These are phyloP conservation scores for Muscicapa striata DNA, from an alignment of 2,797 vertebrate genomes.

Conservation along the genomic window DNA sequence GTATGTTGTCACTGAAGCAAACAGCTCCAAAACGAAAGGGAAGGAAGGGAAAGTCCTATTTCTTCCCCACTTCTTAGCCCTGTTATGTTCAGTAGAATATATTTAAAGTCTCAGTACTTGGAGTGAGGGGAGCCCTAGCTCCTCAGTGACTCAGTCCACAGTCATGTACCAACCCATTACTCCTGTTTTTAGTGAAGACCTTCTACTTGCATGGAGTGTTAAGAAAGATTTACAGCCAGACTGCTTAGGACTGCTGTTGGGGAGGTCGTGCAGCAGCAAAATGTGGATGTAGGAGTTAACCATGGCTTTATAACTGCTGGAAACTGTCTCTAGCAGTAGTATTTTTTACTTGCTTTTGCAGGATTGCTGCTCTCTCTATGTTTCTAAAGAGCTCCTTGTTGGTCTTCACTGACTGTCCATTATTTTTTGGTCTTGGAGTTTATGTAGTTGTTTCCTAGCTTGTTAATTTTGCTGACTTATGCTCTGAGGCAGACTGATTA, in stretches of 20 bases:
- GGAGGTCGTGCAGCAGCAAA: neutral
- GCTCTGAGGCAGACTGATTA: neutral
- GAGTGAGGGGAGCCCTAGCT: neutral
- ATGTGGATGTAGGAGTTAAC: neutral
- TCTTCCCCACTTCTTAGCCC: neutral
- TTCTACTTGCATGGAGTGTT: neutral
- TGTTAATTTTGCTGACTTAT: neutral
- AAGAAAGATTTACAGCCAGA: neutral
- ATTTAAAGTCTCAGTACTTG: neutral
- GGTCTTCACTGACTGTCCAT: neutral
- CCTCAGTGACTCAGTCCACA: neutral
- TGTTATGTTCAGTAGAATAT: neutral
- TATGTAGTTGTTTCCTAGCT: neutral
- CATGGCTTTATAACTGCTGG: neutral
- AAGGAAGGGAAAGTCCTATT: neutral
- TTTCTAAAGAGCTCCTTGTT: neutral
- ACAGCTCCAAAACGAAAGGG: accelerated
- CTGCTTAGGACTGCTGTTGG: neutral
- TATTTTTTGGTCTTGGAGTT: neutral
- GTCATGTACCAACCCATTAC: neutral
- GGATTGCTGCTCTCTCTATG: neutral
- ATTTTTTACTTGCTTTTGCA: neutral
- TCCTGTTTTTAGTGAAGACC: neutral
- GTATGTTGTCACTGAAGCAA: neutral
- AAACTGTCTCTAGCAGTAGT: neutral